Conservation (phyloP, 2,888 invertebrate genomes). For the Zootermopsis nevadensis region DNA sequence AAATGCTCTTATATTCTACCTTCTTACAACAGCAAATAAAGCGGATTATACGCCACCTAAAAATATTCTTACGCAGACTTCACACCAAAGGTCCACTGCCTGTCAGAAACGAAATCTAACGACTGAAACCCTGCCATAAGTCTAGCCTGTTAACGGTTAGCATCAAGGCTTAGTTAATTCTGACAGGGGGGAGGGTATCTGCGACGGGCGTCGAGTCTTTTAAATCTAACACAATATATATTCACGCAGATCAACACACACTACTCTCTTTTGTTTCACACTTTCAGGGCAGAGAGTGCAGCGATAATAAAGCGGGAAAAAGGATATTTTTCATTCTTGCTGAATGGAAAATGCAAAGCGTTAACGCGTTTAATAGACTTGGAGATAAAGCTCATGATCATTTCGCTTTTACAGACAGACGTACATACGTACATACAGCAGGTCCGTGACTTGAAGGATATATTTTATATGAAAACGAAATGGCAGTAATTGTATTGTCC, state of each 20-base stretch:
- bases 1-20: too few species aligned
- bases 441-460: too few species aligned
- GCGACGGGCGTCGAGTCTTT: background rate
- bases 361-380: background rate
- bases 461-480: too few species aligned
- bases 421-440: too few species aligned
- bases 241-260: background rate
- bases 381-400: background rate
- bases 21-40: too few species aligned
- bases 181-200: too few species aligned
- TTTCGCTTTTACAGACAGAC: too few species aligned
- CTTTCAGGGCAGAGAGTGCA: background rate
- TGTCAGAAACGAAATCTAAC: background rate
- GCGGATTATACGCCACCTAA: too few species aligned
- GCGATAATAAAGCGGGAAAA: background rate
- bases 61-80: too few species aligned
- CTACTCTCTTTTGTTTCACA: background rate
- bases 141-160: background rate
- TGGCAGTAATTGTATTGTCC: too few species aligned
- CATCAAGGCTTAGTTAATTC: background rate
- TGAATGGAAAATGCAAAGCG: background rate
- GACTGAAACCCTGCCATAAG: background rate
- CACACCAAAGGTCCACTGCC: too few species aligned
- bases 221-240: background rate
- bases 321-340: background rate